Base-by-base conservation (phyloP, 2,888 invertebrate genomes). In the Sarcophaga carnaria region DNA sequence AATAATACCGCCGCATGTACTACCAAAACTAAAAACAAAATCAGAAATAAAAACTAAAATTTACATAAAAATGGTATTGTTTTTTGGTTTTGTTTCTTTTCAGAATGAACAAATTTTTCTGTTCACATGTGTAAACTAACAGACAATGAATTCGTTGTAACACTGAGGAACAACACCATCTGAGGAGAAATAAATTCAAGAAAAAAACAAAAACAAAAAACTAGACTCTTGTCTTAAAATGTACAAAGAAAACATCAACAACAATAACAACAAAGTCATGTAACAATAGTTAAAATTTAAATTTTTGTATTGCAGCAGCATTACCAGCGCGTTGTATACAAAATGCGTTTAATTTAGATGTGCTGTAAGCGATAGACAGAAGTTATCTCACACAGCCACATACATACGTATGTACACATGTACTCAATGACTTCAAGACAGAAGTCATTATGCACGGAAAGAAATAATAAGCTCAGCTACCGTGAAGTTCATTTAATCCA, bases 1-100 rank as follows among this genome's bases (percentile, higher is more conserved):
- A 78, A 80, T 80, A 83, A 86, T 71, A 70, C 86, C 74, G 75
- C 86, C 66, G 78, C 83, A 71, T 63, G 76, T 71, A 45, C 77
- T 47, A 83, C 79, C 82, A 79, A 79, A 83, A 70, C 71, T 76
- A 60, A 76, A 75, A 80, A 84, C 79, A 84, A 80, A 76, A 76
- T 76, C 3, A 14, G 22, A 64, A 60, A 66, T 64, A 72, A 72
- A 59, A 66, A 22, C 64, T 60, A 47, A 63, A 54, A 54, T 54
- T 54, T 54, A 54, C 17, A 54, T 54, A 54, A 54, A 54, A 54
- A 54, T 54, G 4, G 17, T 17, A 17, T 54, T 54, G 14, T 49
- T 49, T 11, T 49, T 49, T 49, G 8, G 8, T 12, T 49, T 49
- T 49, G 0, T 14, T 14, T 49, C 14, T 49, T 54, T 54, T 54